Percentiles rank a stretch among this genome's conserved stretches.
These are phyloP conservation scores for Prionailurus viverrinus DNA, from an alignment of 2,113 vertebrate genomes.

Conservation along the genomic window DNA sequence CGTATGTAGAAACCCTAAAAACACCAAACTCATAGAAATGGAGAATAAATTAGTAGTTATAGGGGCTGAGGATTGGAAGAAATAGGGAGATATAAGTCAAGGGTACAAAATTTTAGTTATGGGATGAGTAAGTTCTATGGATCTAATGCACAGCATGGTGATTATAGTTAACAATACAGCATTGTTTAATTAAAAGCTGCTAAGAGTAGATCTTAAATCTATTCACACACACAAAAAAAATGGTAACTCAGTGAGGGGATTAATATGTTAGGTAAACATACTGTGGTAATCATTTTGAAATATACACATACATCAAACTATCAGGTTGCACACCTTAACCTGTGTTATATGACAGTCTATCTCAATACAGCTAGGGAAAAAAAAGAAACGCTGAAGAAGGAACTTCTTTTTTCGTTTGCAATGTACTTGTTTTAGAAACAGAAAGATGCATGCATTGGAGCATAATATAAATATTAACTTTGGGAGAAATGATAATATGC, in stretches of 20 bases:
- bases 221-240: neutral
- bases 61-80: neutral
- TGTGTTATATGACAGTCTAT: neutral
- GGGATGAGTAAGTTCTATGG: neutral
- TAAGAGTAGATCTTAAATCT: neutral
- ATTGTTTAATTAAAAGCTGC: neutral
- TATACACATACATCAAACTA: neutral
- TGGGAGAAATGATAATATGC: neutral
- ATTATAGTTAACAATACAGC: neutral
- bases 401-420: neutral
- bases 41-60: neutral
- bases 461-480: neutral
- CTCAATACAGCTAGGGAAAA: neutral
- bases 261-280: neutral
- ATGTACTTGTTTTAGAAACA: neutral
- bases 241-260: neutral
- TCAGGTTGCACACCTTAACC: neutral
- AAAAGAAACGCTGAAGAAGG: neutral
- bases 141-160: neutral
- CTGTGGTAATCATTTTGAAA: neutral
- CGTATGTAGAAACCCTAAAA: neutral
- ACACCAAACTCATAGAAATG: neutral
- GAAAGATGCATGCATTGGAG: neutral
- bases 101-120: neutral
- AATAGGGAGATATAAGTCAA: neutral